Base-by-base conservation (phyloP, 1,140 invertebrate species). In the Drosophila subobscura region DNA sequence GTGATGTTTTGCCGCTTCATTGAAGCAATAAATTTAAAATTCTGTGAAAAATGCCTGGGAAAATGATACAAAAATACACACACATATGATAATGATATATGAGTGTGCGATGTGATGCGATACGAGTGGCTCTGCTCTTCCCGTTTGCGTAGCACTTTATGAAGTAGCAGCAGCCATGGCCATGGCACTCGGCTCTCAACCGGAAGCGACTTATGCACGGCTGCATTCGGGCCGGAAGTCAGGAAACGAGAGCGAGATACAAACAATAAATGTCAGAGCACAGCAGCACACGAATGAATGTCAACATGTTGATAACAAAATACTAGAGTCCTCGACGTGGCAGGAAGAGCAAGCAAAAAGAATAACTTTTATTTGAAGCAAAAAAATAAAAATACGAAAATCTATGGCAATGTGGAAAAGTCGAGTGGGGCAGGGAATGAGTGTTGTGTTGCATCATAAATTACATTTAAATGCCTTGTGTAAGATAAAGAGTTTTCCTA, bases 281-380 rank as follows among this genome's bases (percentile, higher is more conserved):
- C 22, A 23, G 41, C 16, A 40, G 23, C 47, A 52, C 55, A 58
- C 80, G 66, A 65, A 70, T 57, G 83, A 86, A 77, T 85, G 81
- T 85, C 81, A 85, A 86, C 81, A 85, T 74, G 81, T 81, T 86
- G 81, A 85, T 85, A 85, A 88, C 73, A 81, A 81, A 80, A 85
- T 66, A 58, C 56, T 61, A 61, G 55, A 51, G 46, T 20, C 50
- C 14, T 33, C 8, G 16, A 67, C 42, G 47, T 0, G 46, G 51
- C 64, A 68, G 33, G 37, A 29, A 44, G 50, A 53, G 29, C 47
- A 41, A 20, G 16, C 1, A 14, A 49, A 73, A 63, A 25, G 53
- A 55, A 53, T 52, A 76, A 68, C 57, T 73, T 67, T 50, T 76
- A 59, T 71, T 72, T 70, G 54, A 14, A 40, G 25, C 41, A 42